These are phyloP conservation scores for Drosophila parvula DNA, from an alignment of 1,140 invertebrate genomes.

Conservation along the genomic window DNA sequence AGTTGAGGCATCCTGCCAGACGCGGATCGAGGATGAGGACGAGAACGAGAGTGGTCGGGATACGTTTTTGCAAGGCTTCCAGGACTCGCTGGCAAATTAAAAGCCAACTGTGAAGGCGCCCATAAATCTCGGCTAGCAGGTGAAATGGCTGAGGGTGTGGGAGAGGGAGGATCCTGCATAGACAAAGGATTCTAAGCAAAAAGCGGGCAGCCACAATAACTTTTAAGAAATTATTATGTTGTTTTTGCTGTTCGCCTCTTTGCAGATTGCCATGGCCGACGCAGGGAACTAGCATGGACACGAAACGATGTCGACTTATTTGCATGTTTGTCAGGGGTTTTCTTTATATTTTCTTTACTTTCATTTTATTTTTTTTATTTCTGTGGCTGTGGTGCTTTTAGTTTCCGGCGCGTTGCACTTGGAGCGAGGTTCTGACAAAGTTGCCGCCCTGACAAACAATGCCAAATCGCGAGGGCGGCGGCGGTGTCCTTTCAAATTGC, in stretches of 20 bases:
- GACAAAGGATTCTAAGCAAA: constrained; percentile 58
- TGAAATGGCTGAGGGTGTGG: neutral
- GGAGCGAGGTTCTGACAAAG: constrained; percentile 53
- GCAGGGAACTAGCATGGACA: constrained; percentile 38
- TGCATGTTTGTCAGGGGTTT: constrained; percentile 41
- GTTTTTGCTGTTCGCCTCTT: constrained; percentile 14
- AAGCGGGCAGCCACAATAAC: constrained; percentile 52
- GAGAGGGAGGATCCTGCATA: constrained; percentile 29
- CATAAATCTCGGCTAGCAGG: constrained; percentile 68
- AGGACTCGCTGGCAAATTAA: constrained; percentile 69
- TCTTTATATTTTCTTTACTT: neutral
- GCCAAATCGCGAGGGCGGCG: constrained; percentile 62
- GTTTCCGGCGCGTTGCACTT: constrained; percentile 69
- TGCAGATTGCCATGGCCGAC: constrained; percentile 29
- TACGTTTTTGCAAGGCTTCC: constrained; percentile 50
- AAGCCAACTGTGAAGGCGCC: constrained; percentile 65
- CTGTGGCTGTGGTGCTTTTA: constrained; percentile 50
- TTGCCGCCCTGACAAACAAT: constrained; percentile 72
- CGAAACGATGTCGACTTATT: constrained; percentile 59
- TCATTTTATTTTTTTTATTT: constrained; percentile 19
- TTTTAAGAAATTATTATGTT: constrained; percentile 64
- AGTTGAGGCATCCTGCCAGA: constrained; percentile 57
- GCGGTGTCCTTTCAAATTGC: constrained; percentile 65
- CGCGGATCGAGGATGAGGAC: neutral
- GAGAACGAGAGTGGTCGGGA: constrained; percentile 39